Evolutionary conservation across 1,140 invertebrate species (phyloP).

Genomic region (Dryas iulia): DNA sequence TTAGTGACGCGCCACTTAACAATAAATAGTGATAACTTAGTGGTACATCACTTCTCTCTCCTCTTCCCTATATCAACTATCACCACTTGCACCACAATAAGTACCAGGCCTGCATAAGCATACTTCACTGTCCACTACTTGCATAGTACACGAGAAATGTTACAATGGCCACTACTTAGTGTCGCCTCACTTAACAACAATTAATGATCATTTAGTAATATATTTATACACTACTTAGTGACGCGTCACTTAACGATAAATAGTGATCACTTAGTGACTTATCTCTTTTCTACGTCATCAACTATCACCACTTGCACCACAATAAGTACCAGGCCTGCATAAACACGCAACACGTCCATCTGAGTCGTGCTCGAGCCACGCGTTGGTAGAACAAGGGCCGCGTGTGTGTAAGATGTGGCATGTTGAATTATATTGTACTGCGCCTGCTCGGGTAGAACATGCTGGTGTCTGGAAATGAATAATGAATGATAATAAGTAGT

Average conservation of each 20-base stretch:
- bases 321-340: constrained; percentile 83
- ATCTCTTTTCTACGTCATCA: constrained; percentile 4
- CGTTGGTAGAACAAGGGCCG: constrained; percentile 86
- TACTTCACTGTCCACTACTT: too few species aligned
- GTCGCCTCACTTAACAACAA: too few species aligned
- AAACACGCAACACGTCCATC: constrained; percentile 82
- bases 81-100: not conserved
- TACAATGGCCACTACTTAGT: not conserved
- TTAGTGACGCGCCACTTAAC: too few species aligned
- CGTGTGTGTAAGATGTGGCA: constrained; percentile 87
- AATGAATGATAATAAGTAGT: too few species aligned
- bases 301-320: constrained; percentile 27
- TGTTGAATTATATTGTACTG: constrained; percentile 82
- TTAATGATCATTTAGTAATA: too few species aligned
- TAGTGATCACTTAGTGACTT: too few species aligned
- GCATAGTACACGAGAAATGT: not conserved
- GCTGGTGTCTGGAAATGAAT: constrained; percentile 53
- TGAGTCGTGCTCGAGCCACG: constrained; percentile 84
- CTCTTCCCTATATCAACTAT: not conserved
- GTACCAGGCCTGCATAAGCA: not conserved
- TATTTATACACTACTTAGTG: too few species aligned
- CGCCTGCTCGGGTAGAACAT: constrained; percentile 82
- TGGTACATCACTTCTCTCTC: too few species aligned
- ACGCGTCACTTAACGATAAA: too few species aligned
- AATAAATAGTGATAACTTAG: too few species aligned